phyloP scores from a whole-genome alignment of 1,140 invertebrate genomes.

The Lucilia sericata region DNA sequence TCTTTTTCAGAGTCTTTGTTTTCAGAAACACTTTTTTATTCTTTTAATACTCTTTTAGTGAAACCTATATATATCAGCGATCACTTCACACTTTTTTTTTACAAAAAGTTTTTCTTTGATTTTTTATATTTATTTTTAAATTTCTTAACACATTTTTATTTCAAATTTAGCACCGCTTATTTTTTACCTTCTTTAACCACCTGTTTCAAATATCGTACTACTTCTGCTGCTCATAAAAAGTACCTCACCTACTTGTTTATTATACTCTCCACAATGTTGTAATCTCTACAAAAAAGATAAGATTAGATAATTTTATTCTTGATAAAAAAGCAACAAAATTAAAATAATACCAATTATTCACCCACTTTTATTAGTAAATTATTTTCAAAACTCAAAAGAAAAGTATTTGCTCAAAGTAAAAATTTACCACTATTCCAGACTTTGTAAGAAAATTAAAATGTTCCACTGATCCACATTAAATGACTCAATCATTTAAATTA shows the following conservation, averaged over 20 bases:
- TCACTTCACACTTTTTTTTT: neutral
- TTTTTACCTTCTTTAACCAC: constrained; percentile 20
- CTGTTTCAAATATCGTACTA: constrained; percentile 31
- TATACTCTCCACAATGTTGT: neutral
- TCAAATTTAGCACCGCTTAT: neutral
- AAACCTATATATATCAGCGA: too few relatives aligned
- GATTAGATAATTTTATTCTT: neutral
- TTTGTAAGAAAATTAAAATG: too few relatives aligned
- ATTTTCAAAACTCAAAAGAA: too few relatives aligned
- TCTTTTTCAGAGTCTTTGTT: too few relatives aligned
- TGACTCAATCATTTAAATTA: too few relatives aligned
- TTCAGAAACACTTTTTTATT: too few relatives aligned
- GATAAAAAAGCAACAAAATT: too few relatives aligned
- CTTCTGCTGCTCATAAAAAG: neutral
- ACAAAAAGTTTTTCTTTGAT: neutral
- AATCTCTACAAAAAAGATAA: neutral
- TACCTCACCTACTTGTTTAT: neutral
- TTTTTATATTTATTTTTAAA: neutral
- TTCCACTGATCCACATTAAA: too few relatives aligned
- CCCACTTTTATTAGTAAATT: neutral
- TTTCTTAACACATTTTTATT: neutral
- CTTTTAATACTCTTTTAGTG: too few relatives aligned
- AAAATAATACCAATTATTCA: neutral
- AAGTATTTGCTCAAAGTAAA: too few relatives aligned
- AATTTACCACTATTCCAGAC: too few relatives aligned